Conservation (phyloP, 2,888 invertebrate species). For the Tachina fera region DNA sequence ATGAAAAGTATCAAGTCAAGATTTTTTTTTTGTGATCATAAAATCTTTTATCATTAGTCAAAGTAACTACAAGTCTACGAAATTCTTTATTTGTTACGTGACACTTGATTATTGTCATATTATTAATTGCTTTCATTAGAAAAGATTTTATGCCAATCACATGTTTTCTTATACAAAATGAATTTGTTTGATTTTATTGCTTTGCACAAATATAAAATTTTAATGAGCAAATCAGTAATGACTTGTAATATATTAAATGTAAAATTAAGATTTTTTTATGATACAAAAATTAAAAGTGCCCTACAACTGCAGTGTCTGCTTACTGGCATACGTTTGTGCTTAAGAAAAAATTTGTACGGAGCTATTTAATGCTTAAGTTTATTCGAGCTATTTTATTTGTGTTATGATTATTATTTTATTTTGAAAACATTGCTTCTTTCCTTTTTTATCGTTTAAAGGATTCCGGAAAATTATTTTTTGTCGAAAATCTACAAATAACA, state of each 20-base stretch:
- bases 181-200: background rate
- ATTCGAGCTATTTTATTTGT: background rate
- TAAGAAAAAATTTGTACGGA: background rate
- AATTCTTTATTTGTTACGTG: conserved; percentile 55
- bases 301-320: background rate
- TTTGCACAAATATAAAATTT: conserved; percentile 21
- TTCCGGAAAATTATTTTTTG: background rate
- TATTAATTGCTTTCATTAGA: conserved; percentile 60
- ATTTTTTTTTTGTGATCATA: background rate
- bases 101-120: conserved; percentile 55
- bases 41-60: background rate
- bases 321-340: background rate
- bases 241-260: conserved; percentile 27
- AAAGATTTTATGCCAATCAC: background rate
- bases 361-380: background rate
- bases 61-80: conserved; percentile 7
- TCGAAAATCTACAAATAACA: background rate
- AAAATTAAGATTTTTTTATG: too few relatives aligned
- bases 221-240: conserved; percentile 46
- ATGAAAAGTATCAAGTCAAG: background rate
- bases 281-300: too few relatives aligned
- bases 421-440: too few relatives aligned
- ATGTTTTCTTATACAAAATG: background rate
- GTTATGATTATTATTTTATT: too few relatives aligned
- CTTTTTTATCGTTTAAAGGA: too few relatives aligned